Evolutionary conservation across 1,140 invertebrate genomes (phyloP).

Genomic region (Scylla paramamosain): DNA sequence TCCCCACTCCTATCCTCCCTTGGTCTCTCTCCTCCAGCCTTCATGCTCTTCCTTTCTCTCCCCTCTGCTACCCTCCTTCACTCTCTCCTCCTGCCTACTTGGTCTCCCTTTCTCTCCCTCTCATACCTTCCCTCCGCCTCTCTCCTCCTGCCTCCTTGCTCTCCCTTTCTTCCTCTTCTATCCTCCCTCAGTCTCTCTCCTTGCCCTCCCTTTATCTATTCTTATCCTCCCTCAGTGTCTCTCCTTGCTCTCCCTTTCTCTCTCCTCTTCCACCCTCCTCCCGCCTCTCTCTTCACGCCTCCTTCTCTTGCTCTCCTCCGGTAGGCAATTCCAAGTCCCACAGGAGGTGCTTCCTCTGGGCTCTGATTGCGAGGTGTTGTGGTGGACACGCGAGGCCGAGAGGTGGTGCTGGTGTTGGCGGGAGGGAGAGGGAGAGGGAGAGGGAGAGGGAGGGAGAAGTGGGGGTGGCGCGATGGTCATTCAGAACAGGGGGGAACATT

Average conservation of each 20-base stretch:
- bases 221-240: too few relatives aligned
- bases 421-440: neutral
- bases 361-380: neutral
- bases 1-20: too few relatives aligned
- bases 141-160: too few relatives aligned
- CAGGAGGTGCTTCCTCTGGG: neutral
- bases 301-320: neutral
- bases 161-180: too few relatives aligned
- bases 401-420: neutral
- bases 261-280: neutral
- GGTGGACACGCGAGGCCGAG: neutral
- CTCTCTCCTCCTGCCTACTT: neutral
- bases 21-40: neutral
- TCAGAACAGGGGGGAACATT: too few relatives aligned
- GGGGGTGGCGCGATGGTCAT: neutral
- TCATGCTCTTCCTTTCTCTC: neutral
- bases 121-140: too few relatives aligned
- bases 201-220: too few relatives aligned
- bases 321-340: neutral
- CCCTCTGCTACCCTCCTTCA: neutral
- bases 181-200: too few relatives aligned
- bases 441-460: neutral
- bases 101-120: neutral
- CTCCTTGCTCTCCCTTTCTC: neutral
- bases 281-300: neutral